These are phyloP conservation scores for Trigoniulus corallinus DNA, from an alignment of 1,140 invertebrate species.

Conservation along the genomic window DNA sequence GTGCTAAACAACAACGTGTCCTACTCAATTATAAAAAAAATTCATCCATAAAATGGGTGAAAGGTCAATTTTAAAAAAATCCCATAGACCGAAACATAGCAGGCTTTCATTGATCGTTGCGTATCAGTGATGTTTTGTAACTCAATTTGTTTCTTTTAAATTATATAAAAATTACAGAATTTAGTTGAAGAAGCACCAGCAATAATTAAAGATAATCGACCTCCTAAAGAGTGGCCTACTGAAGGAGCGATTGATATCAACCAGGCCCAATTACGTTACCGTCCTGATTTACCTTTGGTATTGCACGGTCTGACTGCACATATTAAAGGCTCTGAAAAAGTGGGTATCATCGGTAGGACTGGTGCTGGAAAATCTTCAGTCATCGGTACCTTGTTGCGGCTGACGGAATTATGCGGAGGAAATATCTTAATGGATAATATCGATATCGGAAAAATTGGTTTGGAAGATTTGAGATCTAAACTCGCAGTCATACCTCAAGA, in stretches of 20 bases:
- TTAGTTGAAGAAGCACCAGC: slow-evolving; percentile 13
- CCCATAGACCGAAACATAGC: no score
- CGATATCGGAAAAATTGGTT: slow-evolving; percentile 25
- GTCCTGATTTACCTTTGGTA: slow-evolving; percentile 25
- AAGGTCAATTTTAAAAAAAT: no score
- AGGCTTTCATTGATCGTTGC: no score
- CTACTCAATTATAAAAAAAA: no score
- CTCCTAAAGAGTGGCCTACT: slow-evolving; percentile 25
- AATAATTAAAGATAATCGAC: slow-evolving; percentile 9
- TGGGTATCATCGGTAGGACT: slow-evolving; percentile 34
- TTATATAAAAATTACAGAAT: no score
- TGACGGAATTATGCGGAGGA: slow-evolving; percentile 20
- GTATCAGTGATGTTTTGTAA: no score
- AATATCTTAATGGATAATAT: slow-evolving; percentile 23
- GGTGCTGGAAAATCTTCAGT: slow-evolving; percentile 31
- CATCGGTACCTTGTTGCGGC: slow-evolving; percentile 19
- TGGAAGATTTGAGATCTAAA: slow-evolving; percentile 26
- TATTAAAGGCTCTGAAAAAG: slow-evolving; percentile 31
- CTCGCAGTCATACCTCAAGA: slow-evolving; percentile 30
- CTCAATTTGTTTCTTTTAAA: no score
- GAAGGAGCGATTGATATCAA: slow-evolving; percentile 26
- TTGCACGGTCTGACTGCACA: slow-evolving; percentile 27
- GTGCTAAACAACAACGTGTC: no score
- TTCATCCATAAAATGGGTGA: no score
- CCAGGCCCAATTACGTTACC: slow-evolving; percentile 27